A percentile compares a stretch with the other conserved stretches of the same genome.
These are phyloP conservation scores for Machimus atricapillus DNA, from an alignment of 2,888 invertebrate species.

Conservation along the genomic window DNA sequence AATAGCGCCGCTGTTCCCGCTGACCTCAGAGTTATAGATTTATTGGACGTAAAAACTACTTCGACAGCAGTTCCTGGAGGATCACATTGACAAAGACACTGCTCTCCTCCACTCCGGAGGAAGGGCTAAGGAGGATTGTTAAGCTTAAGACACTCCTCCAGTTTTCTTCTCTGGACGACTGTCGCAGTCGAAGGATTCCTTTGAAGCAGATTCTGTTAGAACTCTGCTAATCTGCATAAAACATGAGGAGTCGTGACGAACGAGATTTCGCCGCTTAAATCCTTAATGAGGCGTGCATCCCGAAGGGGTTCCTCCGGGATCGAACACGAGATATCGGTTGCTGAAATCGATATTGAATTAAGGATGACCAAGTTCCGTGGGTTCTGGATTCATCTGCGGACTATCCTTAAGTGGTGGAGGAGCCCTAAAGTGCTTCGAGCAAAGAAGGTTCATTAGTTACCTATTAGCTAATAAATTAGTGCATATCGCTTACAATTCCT, in stretches of 20 bases:
- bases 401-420: not conserved
- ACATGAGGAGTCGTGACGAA: not conserved
- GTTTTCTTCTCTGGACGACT: not conserved
- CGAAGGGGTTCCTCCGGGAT: not conserved
- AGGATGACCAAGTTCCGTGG: not conserved
- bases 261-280: not conserved
- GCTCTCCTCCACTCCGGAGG: not conserved
- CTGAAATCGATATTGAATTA: not conserved
- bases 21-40: not conserved
- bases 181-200: not conserved
- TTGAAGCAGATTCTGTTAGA: not conserved
- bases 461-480: not conserved
- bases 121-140: not conserved
- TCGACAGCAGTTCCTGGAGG: not conserved
- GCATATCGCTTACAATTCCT: not conserved
- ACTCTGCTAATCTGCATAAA: not conserved
- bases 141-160: not conserved
- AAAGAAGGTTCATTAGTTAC: not conserved
- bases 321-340: not conserved
- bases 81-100: not conserved
- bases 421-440: not conserved
- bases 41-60: not conserved
- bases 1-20: not conserved
- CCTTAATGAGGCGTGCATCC: not conserved
- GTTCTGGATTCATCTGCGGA: not conserved